Percentiles rank a stretch among this genome's conserved stretches.
These are phyloP conservation scores for Alfaro cultratus DNA, from an alignment of 2,797 vertebrate genomes.

Conservation along the genomic window DNA sequence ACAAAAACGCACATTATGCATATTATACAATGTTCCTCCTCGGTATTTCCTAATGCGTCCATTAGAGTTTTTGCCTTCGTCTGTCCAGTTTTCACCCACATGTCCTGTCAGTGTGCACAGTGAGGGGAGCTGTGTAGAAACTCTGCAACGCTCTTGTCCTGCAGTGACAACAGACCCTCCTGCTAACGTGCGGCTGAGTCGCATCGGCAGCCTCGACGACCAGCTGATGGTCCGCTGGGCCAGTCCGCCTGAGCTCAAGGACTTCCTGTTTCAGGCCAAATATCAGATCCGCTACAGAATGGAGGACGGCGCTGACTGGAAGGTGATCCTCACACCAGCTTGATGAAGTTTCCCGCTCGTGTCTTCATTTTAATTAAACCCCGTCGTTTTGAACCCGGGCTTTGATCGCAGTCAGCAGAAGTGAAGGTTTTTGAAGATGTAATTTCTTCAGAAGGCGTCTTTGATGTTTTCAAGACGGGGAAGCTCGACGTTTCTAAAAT, in stretches of 20 bases:
- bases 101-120: neutral
- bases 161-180: slow-evolving; percentile 95
- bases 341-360: neutral
- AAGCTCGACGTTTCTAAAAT: slow-evolving; percentile 10
- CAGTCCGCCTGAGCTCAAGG: slow-evolving; percentile 90
- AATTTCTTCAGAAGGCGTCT: slow-evolving; percentile 16
- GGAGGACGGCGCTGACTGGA: slow-evolving; percentile 93
- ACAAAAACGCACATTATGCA: neutral
- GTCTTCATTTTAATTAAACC: slow-evolving; percentile 26
- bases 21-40: neutral
- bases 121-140: neutral
- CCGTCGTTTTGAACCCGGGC: slow-evolving; percentile 15
- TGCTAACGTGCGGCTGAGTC: slow-evolving; percentile 88
- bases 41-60: neutral
- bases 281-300: slow-evolving; percentile 96
- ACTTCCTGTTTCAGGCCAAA: slow-evolving; percentile 95
- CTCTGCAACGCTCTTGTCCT: neutral
- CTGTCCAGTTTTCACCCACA: neutral
- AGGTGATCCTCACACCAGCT: slow-evolving; percentile 75
- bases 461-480: slow-evolving; percentile 37
- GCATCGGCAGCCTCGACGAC: slow-evolving; percentile 91
- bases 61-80: neutral
- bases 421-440: slow-evolving; percentile 21
- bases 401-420: slow-evolving; percentile 32
- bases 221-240: slow-evolving; percentile 94